These are phyloP conservation scores for Contarinia nasturtii DNA, from an alignment of 1,140 invertebrate genomes.

Conservation along the genomic window DNA sequence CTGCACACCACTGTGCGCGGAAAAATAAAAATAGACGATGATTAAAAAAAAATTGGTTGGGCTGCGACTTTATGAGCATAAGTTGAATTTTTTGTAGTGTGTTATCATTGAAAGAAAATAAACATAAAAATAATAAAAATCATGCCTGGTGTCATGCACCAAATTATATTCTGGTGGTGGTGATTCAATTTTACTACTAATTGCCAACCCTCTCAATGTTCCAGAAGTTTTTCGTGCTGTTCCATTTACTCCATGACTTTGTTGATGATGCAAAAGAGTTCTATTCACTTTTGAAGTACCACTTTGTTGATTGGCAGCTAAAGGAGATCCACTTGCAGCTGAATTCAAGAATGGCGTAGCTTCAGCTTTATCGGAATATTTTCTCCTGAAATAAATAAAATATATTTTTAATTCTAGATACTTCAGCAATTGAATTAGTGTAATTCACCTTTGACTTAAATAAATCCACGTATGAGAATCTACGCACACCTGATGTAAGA, in stretches of 20 bases:
- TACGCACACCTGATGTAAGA: slow-evolving; percentile 24
- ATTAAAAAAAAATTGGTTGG: too few species aligned
- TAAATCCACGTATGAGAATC: slow-evolving; percentile 96
- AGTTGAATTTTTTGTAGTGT: too few species aligned
- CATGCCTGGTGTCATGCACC: slow-evolving; percentile 27
- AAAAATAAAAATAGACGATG: too few species aligned
- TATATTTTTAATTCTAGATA: too few species aligned
- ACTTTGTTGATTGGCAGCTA: slow-evolving; percentile 12
- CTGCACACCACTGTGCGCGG: too few species aligned
- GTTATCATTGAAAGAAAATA: slow-evolving; percentile 6
- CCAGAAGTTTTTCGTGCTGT: slow-evolving; percentile 12
- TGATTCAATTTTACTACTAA: slow-evolving; percentile 7
- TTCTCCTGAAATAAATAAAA: slow-evolving; percentile 1
- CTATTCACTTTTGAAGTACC: slow-evolving; percentile 21
- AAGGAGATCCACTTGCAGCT: slow-evolving; percentile 20
- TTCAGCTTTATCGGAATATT: slow-evolving; percentile 17
- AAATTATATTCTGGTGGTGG: slow-evolving; percentile 25
- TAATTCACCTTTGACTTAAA: slow-evolving; percentile 59
- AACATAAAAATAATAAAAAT: slow-evolving; percentile 9
- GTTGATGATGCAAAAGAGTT: slow-evolving; percentile 22
- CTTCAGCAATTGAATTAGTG: too few species aligned
- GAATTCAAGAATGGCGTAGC: slow-evolving; percentile 19
- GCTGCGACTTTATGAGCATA: too few species aligned
- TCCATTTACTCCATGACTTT: slow-evolving; percentile 11
- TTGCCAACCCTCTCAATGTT: slow-evolving; percentile 23